Percentiles rank a stretch among this genome's conserved stretches.
Evolutionary conservation across 2,113 vertebrate genomes (phyloP).

Genomic region (Dipodomys stephensi): DNA sequence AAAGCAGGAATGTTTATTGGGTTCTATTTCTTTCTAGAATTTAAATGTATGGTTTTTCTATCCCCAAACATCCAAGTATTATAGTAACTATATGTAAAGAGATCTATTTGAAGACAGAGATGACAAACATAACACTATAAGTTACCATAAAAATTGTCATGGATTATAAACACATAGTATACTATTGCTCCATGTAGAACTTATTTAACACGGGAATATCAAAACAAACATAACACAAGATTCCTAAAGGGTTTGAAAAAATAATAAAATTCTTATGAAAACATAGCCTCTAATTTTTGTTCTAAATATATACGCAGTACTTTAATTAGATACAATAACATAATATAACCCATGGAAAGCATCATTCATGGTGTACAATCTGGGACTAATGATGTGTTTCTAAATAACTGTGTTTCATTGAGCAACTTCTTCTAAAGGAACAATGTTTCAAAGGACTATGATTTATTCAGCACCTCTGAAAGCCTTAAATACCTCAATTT

Average conservation of each 20-base stretch:
- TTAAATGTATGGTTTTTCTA: too few relatives aligned
- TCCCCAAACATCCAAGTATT: too few relatives aligned
- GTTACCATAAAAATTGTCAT: too few relatives aligned
- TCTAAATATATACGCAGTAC: not conserved
- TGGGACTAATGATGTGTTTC: not conserved
- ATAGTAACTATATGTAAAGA: not conserved
- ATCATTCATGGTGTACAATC: not conserved
- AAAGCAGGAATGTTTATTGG: too few relatives aligned
- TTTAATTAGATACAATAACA: constrained; percentile 24
- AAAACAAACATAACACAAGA: not conserved
- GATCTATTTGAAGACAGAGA: too few relatives aligned
- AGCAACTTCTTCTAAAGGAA: not conserved
- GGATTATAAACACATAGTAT: too few relatives aligned
- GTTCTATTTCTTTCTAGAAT: too few relatives aligned
- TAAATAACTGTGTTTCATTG: not conserved
- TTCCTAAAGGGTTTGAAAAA: not conserved
- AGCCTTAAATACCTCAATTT: not conserved
- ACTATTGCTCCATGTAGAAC: too few relatives aligned
- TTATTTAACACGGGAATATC: not conserved
- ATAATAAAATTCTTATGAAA: not conserved
- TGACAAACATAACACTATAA: too few relatives aligned
- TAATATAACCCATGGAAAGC: not conserved
- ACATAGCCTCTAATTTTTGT: not conserved
- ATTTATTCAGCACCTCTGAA: not conserved
- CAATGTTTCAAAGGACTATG: not conserved